Conservation (phyloP, 2,113 vertebrate genomes). For the Epinephelus fuscoguttatus region DNA sequence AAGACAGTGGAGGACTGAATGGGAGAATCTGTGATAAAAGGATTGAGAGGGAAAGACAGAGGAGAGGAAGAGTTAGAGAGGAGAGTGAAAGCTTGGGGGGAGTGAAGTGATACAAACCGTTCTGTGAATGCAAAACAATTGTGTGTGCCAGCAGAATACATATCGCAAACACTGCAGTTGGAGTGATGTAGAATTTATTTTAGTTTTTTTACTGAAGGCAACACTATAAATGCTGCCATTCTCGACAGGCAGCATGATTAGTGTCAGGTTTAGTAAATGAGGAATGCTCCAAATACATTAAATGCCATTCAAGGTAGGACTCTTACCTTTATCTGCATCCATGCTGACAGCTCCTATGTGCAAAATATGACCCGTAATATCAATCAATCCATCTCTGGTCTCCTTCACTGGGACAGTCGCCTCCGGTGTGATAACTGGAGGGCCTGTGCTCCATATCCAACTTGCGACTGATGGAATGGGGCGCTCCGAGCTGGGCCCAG, state of each 20-base stretch:
- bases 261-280: constrained; percentile 6
- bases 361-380: constrained; percentile 26
- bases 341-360: constrained; percentile 32
- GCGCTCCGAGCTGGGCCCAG: not conserved
- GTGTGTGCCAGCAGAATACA: constrained; percentile 54
- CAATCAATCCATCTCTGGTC: constrained; percentile 6
- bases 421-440: constrained; percentile 22
- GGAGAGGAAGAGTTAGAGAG: not conserved
- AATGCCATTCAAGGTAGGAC: not conserved
- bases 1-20: not conserved
- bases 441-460: constrained; percentile 18
- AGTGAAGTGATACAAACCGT: constrained; percentile 21
- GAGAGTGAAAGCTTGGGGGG: constrained; percentile 18
- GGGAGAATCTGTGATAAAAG: constrained; percentile 4
- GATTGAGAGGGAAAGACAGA: not conserved
- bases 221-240: not conserved
- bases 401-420: constrained; percentile 1
- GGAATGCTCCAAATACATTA: not conserved
- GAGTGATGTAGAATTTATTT: constrained; percentile 1
- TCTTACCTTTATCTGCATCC: constrained; percentile 62
- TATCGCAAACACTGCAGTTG: constrained; percentile 46
- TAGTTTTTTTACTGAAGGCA: not conserved
- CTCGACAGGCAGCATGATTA: not conserved
- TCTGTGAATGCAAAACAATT: constrained; percentile 57
- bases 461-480: constrained; percentile 2